Evolutionary conservation across 2,797 vertebrate species (phyloP), one percentile per base, ranked within the genome.

Genomic region (Aldrovandia affinis): DNA sequence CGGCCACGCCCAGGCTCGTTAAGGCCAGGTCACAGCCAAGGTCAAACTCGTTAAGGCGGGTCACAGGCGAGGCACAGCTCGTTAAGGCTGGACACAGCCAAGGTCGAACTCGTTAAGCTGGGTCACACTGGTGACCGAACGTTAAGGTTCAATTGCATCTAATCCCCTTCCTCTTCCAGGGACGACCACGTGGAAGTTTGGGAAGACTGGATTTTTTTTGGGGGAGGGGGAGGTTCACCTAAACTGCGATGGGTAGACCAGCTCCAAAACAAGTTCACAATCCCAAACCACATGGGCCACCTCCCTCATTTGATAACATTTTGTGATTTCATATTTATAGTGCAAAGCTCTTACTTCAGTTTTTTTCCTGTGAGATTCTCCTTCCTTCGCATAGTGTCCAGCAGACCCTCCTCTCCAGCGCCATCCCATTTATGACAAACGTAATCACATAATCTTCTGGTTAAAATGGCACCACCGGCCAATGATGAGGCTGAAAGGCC

Each of bases 1-100:
- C 89, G 86, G 87, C 82, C 86, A 86, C 89, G 80, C 89, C 84
- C 65, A 50, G 55, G 82, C 33, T 89, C 89, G 83, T 89, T 89
- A 91, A 55, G 33, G 83, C 36, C 33, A 7, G 22, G 55, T 57
- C 55, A 15, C 12, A 20, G 55, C 63, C 0, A 33, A 33, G 63
- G 30, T 1, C 63, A 15, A 68, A 15, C 63, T 68, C 30, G 63
- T 68, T 33, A 33, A 68, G 14, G 28, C 10, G 14, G 30, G 63
- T 68, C 28, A 2, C 63, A 28, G 10, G 14, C 18, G 55, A 4
- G 9, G 33, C 10, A 30, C 2, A 14, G 63, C 63, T 68, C 30
- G 28, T 68, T 33, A 33, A 68, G 14, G 28, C 14, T 10, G 30
- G 63, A 30, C 63, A 10, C 63, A 28, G 14, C 3, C 55, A 20